A percentile compares a stretch with the other conserved stretches of the same genome.
Evolutionary conservation across 2,797 vertebrate species (phyloP).

Genomic region (Epinephelus malabaricus): DNA sequence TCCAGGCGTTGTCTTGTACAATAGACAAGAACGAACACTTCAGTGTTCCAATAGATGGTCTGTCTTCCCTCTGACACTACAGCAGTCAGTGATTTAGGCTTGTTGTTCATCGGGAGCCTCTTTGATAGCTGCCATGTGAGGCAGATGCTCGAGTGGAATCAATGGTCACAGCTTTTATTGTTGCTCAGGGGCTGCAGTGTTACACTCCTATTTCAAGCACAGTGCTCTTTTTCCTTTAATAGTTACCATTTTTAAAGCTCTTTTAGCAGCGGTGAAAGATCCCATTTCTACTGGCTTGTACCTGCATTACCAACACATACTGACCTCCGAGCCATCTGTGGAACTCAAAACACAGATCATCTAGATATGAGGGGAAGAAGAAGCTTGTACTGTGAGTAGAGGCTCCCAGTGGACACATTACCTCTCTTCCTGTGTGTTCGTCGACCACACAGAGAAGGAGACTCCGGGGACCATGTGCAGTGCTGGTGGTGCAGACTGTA

Average conservation of each 20-base stretch:
- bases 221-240: background rate
- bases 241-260: background rate
- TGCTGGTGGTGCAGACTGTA: constrained; percentile 52
- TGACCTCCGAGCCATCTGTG: background rate
- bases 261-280: background rate
- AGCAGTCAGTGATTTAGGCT: constrained; percentile 46
- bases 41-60: constrained; percentile 17
- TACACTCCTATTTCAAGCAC: background rate
- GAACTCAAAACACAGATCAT: constrained; percentile 12
- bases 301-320: background rate
- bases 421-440: constrained; percentile 55
- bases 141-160: constrained; percentile 34
- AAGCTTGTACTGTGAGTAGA: constrained; percentile 12
- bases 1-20: background rate
- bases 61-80: constrained; percentile 18
- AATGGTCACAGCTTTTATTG: constrained; percentile 13
- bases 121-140: constrained; percentile 42
- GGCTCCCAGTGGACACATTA: constrained; percentile 60
- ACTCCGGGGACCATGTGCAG: constrained; percentile 33
- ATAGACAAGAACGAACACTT: constrained; percentile 1
- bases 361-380: constrained; percentile 5
- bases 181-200: background rate
- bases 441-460: constrained; percentile 41
- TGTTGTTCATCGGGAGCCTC: background rate
- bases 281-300: background rate